phyloP scores from a whole-genome alignment of 1,140 invertebrate genomes.

The Metopolophium dirhodum region DNA sequence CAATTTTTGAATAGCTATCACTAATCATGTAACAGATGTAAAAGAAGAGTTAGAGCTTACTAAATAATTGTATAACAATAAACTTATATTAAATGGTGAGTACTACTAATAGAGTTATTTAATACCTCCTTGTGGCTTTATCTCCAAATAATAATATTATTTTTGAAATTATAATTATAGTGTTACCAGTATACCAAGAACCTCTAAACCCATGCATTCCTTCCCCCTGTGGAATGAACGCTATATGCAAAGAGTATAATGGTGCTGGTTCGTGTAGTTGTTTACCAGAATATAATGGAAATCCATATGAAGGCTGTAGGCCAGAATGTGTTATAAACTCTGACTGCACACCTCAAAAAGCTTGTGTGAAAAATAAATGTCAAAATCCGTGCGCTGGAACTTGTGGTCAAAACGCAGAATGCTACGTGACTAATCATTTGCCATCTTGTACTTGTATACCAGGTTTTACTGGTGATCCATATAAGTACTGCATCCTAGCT shows the following conservation, averaged over 20 bases:
- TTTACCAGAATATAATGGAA: slow-evolving; percentile 69
- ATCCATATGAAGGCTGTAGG: slow-evolving; percentile 72
- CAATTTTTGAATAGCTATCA: slow-evolving; percentile 65
- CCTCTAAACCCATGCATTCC: slow-evolving; percentile 65
- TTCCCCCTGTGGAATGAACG: slow-evolving; percentile 71
- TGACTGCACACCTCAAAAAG: slow-evolving; percentile 72
- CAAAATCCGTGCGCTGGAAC: slow-evolving; percentile 71
- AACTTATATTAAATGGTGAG: slow-evolving; percentile 40
- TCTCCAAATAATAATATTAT: slow-evolving; percentile 2
- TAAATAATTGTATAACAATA: slow-evolving; percentile 56
- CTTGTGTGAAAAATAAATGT: slow-evolving; percentile 75
- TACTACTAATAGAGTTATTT: slow-evolving; percentile 27
- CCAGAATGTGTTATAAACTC: slow-evolving; percentile 75
- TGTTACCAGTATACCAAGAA: slow-evolving; percentile 61
- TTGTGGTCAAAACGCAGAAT: slow-evolving; percentile 67
- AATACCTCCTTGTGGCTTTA: background rate
- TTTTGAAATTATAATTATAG: slow-evolving; percentile 57
- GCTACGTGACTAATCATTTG: slow-evolving; percentile 67
- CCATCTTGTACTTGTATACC: slow-evolving; percentile 67
- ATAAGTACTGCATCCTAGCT: slow-evolving; percentile 64
- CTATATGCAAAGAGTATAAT: slow-evolving; percentile 69
- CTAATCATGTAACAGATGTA: slow-evolving; percentile 64
- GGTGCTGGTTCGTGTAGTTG: slow-evolving; percentile 71
- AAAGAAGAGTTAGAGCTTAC: slow-evolving; percentile 62
- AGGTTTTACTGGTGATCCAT: slow-evolving; percentile 67